These are phyloP conservation scores for Psammodynastes pulverulentus DNA, from an alignment of 2,113 vertebrate species.

Conservation along the genomic window DNA sequence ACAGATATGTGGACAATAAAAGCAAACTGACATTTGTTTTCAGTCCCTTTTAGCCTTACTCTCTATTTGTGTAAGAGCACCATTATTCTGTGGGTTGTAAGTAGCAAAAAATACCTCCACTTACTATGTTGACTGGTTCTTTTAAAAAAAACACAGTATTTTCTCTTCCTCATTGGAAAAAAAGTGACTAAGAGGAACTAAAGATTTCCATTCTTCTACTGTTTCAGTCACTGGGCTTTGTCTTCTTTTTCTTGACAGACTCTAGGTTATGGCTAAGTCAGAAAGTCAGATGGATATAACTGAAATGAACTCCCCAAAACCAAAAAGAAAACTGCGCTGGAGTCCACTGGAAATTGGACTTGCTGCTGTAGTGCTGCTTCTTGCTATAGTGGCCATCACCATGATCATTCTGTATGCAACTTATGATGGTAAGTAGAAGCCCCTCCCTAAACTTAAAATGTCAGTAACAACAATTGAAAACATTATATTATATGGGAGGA, in stretches of 20 bases:
- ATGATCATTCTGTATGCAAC: constrained; percentile 87
- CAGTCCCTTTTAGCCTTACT: constrained; percentile 5
- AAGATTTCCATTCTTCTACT: not conserved
- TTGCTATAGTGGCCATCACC: constrained; percentile 80
- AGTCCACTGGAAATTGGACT: constrained; percentile 86
- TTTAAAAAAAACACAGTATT: not conserved
- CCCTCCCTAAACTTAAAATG: not conserved
- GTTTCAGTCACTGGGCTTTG: not conserved
- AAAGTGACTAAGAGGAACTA: not conserved
- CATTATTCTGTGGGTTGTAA: not conserved
- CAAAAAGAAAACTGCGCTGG: constrained; percentile 81
- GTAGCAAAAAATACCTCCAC: not conserved
- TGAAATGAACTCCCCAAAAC: constrained; percentile 84
- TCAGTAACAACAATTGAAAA: not conserved
- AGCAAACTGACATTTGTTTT: not conserved
- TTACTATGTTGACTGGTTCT: not conserved
- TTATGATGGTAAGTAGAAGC: constrained; percentile 68
- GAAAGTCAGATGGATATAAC: constrained; percentile 91
- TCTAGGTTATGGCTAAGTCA: constrained; percentile 82
- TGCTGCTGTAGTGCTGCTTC: constrained; percentile 77
- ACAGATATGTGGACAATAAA: not conserved
- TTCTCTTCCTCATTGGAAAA: constrained; percentile 4
- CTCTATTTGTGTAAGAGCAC: not conserved
- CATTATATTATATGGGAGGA: not conserved
- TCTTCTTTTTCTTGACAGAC: constrained; percentile 65